Evolutionary conservation across 2,888 invertebrate genomes (phyloP).

Genomic region (Rotaria macrura): DNA sequence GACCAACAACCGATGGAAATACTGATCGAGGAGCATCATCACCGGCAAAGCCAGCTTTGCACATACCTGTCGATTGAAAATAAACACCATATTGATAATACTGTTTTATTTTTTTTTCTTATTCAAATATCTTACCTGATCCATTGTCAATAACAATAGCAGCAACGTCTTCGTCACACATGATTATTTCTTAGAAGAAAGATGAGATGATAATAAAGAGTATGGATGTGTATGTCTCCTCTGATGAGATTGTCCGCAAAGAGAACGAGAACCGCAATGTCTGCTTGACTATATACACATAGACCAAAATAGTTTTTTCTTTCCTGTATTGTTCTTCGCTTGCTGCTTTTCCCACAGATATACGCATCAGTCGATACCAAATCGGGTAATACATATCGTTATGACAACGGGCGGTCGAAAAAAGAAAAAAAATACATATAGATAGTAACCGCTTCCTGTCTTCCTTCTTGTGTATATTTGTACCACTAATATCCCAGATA

Average conservation of each 20-base stretch:
- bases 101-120: background rate
- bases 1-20: conserved; percentile 34
- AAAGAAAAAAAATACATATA: background rate
- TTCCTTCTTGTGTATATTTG: background rate
- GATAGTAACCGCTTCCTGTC: background rate
- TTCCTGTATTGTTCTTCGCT: background rate
- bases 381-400: background rate
- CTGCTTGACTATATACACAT: background rate
- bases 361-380: background rate
- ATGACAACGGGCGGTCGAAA: background rate
- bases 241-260: background rate
- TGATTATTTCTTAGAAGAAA: background rate
- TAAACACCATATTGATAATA: background rate
- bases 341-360: background rate
- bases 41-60: conserved; percentile 35
- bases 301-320: background rate
- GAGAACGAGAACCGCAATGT: background rate
- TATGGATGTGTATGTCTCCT: background rate
- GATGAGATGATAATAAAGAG: background rate
- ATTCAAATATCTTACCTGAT: conserved; percentile 11
- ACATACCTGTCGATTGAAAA: conserved; percentile 3
- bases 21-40: conserved; percentile 34
- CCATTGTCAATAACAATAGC: conserved; percentile 34
- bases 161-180: conserved; percentile 34
- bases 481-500: background rate